Conservation (phyloP, 2,888 invertebrate species). For the Miltochrista miniata region DNA sequence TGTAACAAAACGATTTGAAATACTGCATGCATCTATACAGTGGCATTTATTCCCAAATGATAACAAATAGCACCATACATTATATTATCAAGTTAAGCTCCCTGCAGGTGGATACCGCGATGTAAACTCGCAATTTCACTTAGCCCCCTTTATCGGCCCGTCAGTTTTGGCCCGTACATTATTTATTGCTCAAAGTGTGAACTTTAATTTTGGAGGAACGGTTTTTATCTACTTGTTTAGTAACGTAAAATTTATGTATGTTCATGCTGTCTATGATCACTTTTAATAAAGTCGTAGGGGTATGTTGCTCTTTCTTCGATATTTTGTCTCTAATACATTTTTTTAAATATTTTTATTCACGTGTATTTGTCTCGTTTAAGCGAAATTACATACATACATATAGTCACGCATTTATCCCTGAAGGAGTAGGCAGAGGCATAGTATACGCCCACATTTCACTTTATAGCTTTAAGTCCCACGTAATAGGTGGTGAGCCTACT, state of each 20-base stretch:
- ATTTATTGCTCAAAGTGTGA: slow-evolving; percentile 39
- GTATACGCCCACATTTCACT: no score
- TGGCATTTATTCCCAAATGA: slow-evolving; percentile 53
- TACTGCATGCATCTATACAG: slow-evolving; percentile 28
- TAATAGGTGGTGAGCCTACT: no score
- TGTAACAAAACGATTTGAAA: slow-evolving; percentile 27
- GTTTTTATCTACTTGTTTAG: slow-evolving; percentile 25
- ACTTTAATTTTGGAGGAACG: slow-evolving; percentile 29
- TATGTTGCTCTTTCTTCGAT: no score
- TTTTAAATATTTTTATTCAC: no score
- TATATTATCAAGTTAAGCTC: slow-evolving; percentile 45
- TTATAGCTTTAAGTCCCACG: no score
- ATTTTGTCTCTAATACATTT: no score
- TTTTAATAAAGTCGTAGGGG: neutral
- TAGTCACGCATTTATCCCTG: no score
- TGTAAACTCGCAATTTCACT: slow-evolving; percentile 43
- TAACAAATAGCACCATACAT: slow-evolving; percentile 64
- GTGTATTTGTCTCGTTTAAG: no score
- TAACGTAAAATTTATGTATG: slow-evolving; percentile 7
- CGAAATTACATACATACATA: no score
- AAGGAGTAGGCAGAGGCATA: no score
- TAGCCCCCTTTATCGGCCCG: slow-evolving; percentile 40
- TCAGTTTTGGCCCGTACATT: slow-evolving; percentile 35
- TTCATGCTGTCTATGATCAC: neutral
- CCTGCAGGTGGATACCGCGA: slow-evolving; percentile 27